These are phyloP conservation scores for Sialia sialis DNA, from an alignment of 2,113 vertebrate species.

Conservation along the genomic window DNA sequence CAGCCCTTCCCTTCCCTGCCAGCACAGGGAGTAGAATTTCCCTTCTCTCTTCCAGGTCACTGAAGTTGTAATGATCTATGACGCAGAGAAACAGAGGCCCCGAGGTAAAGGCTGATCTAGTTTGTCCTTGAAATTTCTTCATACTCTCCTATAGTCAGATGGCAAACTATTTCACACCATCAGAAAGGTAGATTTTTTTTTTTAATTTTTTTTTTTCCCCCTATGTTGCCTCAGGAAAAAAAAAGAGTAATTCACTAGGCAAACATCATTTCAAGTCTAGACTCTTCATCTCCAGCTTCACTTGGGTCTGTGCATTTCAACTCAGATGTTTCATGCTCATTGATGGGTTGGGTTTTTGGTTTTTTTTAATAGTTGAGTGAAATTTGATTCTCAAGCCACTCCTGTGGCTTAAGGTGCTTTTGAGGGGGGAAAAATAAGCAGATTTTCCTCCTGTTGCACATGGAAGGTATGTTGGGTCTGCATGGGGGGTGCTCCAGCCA, in stretches of 20 bases:
- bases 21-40: conserved; percentile 45
- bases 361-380: background rate
- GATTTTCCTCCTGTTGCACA: background rate
- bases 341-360: background rate
- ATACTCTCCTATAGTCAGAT: conserved; percentile 85
- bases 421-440: background rate
- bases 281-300: conserved; percentile 48
- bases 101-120: conserved; percentile 98
- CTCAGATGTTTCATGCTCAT: conserved; percentile 38
- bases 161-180: conserved; percentile 88
- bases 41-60: conserved; percentile 86
- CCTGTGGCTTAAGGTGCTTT: background rate
- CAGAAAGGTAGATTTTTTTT: conserved; percentile 56
- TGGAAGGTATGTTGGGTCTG: background rate
- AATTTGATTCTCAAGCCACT: background rate
- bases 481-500: background rate
- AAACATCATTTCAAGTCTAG: conserved; percentile 26
- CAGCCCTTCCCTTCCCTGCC: background rate
- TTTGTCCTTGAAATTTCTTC: conserved; percentile 78
- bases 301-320: conserved; percentile 45
- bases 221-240: conserved; percentile 50
- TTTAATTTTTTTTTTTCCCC: background rate
- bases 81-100: conserved; percentile 99
- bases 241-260: conserved; percentile 43
- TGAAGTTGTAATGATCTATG: conserved; percentile 99